Conservation (phyloP, 1,140 invertebrate genomes). For the Goniozus legneri region DNA sequence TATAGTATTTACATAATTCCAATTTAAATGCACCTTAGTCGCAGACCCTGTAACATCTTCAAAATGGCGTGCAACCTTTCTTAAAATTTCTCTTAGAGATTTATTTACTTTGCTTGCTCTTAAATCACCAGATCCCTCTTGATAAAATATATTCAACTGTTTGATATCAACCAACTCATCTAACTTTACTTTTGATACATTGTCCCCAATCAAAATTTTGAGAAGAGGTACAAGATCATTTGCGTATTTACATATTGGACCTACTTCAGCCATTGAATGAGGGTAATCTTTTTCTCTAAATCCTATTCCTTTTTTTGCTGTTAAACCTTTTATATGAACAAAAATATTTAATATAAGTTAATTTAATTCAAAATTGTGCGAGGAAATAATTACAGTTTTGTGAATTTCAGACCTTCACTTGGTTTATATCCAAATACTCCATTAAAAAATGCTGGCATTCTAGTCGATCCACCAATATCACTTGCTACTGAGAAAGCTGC, state of each 20-base stretch:
- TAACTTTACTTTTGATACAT: constrained; percentile 44
- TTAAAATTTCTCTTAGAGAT: constrained; percentile 66
- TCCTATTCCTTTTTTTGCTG: constrained; percentile 57
- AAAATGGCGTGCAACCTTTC: constrained; percentile 55
- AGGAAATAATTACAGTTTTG: too few species aligned
- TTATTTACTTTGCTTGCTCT: constrained; percentile 66
- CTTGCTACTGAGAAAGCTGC: constrained; percentile 80
- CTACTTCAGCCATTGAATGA: constrained; percentile 66
- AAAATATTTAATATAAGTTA: not conserved
- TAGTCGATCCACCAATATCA: constrained; percentile 93
- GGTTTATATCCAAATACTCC: constrained; percentile 93
- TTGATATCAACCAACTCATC: constrained; percentile 61
- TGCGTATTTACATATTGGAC: constrained; percentile 75
- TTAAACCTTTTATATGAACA: constrained; percentile 37
- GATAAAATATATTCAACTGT: constrained; percentile 74
- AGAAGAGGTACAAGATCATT: constrained; percentile 72
- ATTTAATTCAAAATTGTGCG: not conserved
- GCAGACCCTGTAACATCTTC: constrained; percentile 48
- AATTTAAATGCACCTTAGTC: constrained; percentile 40
- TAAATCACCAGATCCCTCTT: constrained; percentile 66
- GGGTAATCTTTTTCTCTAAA: constrained; percentile 58
- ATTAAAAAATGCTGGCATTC: constrained; percentile 93
- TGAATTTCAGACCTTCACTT: constrained; percentile 68
- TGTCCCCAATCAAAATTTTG: constrained; percentile 60
- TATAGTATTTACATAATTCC: not conserved